Evolutionary conservation across 2,888 invertebrate genomes (phyloP), one percentile per base, ranked within the genome.

Genomic region (Tetragonula carbonaria): DNA sequence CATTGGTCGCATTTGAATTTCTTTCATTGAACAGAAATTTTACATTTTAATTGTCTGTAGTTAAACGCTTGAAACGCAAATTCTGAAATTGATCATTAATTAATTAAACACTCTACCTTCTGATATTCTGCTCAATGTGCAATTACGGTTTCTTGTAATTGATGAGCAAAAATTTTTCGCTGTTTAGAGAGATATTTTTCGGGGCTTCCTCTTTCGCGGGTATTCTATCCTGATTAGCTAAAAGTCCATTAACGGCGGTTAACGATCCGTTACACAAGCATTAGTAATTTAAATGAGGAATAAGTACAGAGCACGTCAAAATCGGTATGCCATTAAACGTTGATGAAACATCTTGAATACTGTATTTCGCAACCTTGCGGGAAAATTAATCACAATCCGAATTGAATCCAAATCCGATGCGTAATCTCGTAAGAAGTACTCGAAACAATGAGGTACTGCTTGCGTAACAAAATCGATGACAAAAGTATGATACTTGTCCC

Each of bases 271-370:
- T 66, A n/a, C 38, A 38, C 66, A 38, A 66, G 66, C 66, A n/a
- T 66, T 38, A n/a, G 66, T 66, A 66, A 66, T 66, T 66, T 66
- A 66, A 66, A 66, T n/a, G 66, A 45, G 66, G 38, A 38, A 66
- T 66, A 66, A 66, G 38, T 38, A 66, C 38, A 21, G 14, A 38
- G n/a, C 66, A 66, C n/a, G 66, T 66, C 66, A 66, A 66, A 66
- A 66, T 66, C 55, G 18, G 66, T 38, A 66, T 66, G 38, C 66
- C 38, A 66, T 38, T 66, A 66, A 13, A 21, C 51, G 38, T 38
- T 66, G 66, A 45, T 66, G 66, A 66, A 66, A 45, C 66, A 13
- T 4, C 57, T 59, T 38, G n/a, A 14, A 66, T 14, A 21, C 66
- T 23, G 2, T n/a, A n/a, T 21, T 38, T 66, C 66, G 23, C 38